Percentiles rank a stretch among this genome's conserved stretches.
Evolutionary conservation across 2,888 invertebrate genomes (phyloP).

Genomic region (Cyaniris semiargus): DNA sequence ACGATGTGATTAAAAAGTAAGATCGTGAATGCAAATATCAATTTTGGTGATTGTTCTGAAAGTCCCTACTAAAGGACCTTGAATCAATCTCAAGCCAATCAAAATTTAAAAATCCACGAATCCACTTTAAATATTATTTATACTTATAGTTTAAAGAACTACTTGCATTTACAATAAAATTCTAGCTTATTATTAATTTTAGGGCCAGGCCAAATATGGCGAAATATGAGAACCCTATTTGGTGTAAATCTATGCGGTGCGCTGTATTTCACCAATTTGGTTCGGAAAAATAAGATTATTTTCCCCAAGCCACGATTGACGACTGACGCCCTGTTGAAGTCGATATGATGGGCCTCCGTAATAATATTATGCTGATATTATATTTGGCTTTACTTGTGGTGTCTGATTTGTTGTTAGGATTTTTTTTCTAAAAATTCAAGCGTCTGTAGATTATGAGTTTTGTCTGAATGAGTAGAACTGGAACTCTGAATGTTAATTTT

Average conservation of each 20-base stretch:
- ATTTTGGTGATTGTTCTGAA: neutral
- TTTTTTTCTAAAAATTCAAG: neutral
- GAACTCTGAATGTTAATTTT: no score
- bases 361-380: conserved; percentile 13
- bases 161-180: no score
- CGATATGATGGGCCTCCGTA: conserved; percentile 9
- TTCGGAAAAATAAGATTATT: conserved; percentile 20
- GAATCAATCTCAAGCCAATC: no score
- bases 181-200: no score
- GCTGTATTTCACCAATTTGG: conserved; percentile 5
- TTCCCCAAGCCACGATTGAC: conserved; percentile 17
- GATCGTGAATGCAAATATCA: neutral
- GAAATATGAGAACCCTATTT: conserved; percentile 1
- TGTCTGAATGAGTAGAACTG: no score
- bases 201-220: neutral
- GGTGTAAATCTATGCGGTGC: conserved; percentile 1
- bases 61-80: neutral
- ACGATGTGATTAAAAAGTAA: neutral
- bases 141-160: no score
- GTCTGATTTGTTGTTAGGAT: neutral
- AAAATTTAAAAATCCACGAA: no score
- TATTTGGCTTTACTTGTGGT: neutral
- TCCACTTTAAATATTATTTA: no score
- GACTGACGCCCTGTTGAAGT: conserved; percentile 19
- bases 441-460: neutral